Evolutionary conservation across 2,113 vertebrate species (phyloP), one percentile per base, ranked within the genome.

Genomic region (Anolis carolinensis): DNA sequence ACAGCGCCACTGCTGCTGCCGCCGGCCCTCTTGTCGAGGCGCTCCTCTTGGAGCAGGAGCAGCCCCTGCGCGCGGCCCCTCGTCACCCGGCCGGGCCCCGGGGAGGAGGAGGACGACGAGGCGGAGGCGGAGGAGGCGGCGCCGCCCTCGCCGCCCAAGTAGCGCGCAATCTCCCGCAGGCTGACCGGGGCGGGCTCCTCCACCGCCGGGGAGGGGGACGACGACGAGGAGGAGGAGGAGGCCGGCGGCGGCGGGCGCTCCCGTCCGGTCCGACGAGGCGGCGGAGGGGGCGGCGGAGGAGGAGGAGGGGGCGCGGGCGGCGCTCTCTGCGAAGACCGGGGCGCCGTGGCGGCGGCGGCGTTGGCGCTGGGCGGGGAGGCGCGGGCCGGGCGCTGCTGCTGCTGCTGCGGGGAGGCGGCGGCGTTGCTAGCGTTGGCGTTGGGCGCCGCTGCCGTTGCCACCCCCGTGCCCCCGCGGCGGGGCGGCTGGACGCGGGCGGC

Each of bases 401-500:
- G 95, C 94, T 94, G 95, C 94, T 86, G 90, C 97, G 39, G 39
- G 39, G 39, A 96, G 82, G 84, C 84, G 84, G 77, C 79, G 92
- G 95, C 94, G 95, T 95, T 93, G 87, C 88, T 97, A 95, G 83
- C 92, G 78, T 82, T 88, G 88, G 88, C 79, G 84, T 78, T 78
- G 85, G 85, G 77, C 85, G 85, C 84, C 90, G 93, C 90, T 91
- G 93, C 91, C 95, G 92, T 92, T 88, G 93, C 96, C 95, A 92
- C 97, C n/a, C n/a, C n/a, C 96, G 85, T 70, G 74, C 70, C 78
- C 9, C 85, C 85, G 74, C 89, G 96, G 94, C 97, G 96, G 85
- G 97, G 96, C 83, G 97, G 94, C 90, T 97, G 96, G 86, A 97
- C 97, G 94, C 97, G 97, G 87, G 97, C 97, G 62, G 98, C 97